Conservation (phyloP, 2,113 vertebrate species). For the Urocitellus parryii region DNA sequence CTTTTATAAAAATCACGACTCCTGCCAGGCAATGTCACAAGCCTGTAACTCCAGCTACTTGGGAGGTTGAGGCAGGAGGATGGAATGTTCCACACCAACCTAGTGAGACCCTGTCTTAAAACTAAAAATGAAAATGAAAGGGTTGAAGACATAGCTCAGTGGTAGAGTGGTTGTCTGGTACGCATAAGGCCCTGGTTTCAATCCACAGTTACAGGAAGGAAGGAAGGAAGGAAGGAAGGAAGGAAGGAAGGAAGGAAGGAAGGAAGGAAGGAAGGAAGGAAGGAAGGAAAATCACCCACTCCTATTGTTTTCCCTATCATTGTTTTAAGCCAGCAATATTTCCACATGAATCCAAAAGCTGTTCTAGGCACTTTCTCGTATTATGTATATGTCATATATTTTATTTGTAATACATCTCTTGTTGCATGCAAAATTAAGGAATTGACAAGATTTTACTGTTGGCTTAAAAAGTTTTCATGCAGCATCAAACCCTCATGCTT, state of each 20-base stretch:
- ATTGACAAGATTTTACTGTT: neutral
- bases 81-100: neutral
- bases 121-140: neutral
- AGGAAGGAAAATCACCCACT: too few species aligned
- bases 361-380: neutral
- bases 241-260: too few species aligned
- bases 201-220: neutral
- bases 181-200: neutral
- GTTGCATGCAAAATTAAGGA: neutral
- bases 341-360: neutral
- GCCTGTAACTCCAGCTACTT: neutral
- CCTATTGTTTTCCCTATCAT: neutral
- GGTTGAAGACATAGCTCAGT: neutral
- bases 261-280: too few species aligned
- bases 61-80: neutral
- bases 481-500: neutral
- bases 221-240: too few species aligned
- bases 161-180: neutral
- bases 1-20: constrained; percentile 4
- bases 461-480: neutral
- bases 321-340: neutral
- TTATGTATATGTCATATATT: neutral
- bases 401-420: constrained; percentile 12
- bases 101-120: neutral
- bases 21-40: neutral